These are phyloP conservation scores for Percopsis omiscomaycus DNA, from an alignment of 2,797 vertebrate species.

Conservation along the genomic window DNA sequence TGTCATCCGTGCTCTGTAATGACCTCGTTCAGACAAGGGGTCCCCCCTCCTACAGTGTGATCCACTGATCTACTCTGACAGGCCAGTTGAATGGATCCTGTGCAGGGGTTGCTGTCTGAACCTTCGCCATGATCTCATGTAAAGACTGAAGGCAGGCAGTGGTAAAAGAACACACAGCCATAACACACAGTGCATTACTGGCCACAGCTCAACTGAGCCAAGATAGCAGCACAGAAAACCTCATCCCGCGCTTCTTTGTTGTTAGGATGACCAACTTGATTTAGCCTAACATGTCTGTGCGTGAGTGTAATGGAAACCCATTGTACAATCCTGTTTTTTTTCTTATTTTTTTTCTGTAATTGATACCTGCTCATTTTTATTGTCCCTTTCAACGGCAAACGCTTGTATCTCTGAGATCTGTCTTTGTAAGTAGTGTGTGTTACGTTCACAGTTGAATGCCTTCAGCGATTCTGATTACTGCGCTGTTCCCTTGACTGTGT, in stretches of 20 bases:
- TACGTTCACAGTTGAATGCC: slow-evolving; percentile 43
- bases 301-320: background rate
- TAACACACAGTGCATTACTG: slow-evolving; percentile 11
- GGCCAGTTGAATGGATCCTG: slow-evolving; percentile 29
- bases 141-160: slow-evolving; percentile 2
- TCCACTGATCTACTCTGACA: slow-evolving; percentile 45
- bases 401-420: slow-evolving; percentile 11
- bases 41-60: slow-evolving; percentile 34
- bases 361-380: background rate
- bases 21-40: slow-evolving; percentile 44
- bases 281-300: background rate
- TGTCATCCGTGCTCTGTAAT: slow-evolving; percentile 15
- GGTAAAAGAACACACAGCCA: background rate
- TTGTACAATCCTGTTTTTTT: background rate
- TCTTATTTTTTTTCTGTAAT: background rate
- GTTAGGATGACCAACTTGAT: no score
- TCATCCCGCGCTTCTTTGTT: background rate
- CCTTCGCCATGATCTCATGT: slow-evolving; percentile 36
- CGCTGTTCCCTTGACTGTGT: slow-evolving; percentile 27
- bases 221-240: slow-evolving; percentile 14
- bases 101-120: slow-evolving; percentile 30
- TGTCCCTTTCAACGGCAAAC: slow-evolving; percentile 18
- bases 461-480: slow-evolving; percentile 34
- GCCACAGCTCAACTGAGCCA: background rate
- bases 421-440: slow-evolving; percentile 20